Evolutionary conservation across 2,113 vertebrate genomes (phyloP).

Genomic region (Symphodus melops): DNA sequence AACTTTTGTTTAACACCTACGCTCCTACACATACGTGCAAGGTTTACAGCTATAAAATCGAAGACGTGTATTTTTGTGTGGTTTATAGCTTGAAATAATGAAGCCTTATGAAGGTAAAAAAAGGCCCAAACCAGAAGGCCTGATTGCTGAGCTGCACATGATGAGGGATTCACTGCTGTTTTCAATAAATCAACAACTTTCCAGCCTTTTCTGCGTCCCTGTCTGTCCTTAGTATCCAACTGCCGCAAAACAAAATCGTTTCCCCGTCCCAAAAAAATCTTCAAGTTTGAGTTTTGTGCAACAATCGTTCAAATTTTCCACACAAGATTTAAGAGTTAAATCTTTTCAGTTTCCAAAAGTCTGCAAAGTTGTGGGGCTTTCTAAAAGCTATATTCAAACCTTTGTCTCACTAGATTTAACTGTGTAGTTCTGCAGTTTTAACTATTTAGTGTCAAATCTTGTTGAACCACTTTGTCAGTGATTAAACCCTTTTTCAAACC

Average conservation of each 20-base stretch:
- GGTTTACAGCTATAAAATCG: slow-evolving; percentile 19
- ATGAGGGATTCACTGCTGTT: slow-evolving; percentile 34
- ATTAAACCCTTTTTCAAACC: not conserved
- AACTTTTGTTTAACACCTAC: slow-evolving; percentile 60
- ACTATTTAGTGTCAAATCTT: not conserved
- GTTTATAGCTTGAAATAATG: slow-evolving; percentile 12
- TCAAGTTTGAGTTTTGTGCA: not conserved
- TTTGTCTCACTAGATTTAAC: not conserved
- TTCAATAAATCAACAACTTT: slow-evolving; percentile 57
- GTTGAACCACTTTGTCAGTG: not conserved
- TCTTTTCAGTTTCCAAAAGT: not conserved
- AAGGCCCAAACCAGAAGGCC: slow-evolving; percentile 18
- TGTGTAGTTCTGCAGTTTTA: not conserved
- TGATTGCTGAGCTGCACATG: not conserved
- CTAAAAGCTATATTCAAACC: not conserved
- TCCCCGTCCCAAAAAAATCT: not conserved
- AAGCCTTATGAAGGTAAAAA: slow-evolving; percentile 15
- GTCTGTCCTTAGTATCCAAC: slow-evolving; percentile 12
- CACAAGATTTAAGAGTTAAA: not conserved
- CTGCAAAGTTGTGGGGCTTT: not conserved
- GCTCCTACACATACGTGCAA: slow-evolving; percentile 37
- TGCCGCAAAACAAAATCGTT: too few species aligned
- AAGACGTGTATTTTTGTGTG: slow-evolving; percentile 18
- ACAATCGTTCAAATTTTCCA: not conserved
- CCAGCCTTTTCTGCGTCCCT: slow-evolving; percentile 14